Percentiles rank a stretch among this genome's conserved stretches.
Conservation (phyloP, 2,113 vertebrate genomes). For the Zingel zingel region DNA sequence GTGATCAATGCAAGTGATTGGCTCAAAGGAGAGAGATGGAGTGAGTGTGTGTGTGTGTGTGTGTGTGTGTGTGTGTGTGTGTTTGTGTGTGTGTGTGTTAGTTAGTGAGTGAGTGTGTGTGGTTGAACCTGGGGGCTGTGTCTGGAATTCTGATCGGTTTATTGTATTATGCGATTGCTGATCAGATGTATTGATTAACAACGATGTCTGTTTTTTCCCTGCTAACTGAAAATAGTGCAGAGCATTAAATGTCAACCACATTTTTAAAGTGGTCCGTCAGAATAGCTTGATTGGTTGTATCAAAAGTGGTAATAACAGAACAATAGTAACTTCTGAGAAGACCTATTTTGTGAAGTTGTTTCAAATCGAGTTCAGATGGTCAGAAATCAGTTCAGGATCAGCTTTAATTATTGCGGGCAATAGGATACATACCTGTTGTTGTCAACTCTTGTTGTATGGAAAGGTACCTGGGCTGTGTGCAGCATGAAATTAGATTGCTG, state of each 20-base stretch:
- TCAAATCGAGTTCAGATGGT: not conserved
- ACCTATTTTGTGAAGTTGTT: not conserved
- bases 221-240: slow-evolving; percentile 30
- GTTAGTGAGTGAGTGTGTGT: slow-evolving; percentile 24
- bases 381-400: not conserved
- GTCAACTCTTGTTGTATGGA: not conserved
- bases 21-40: slow-evolving; percentile 37
- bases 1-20: slow-evolving; percentile 81
- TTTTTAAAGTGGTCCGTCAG: not conserved
- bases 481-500: not conserved
- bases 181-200: slow-evolving; percentile 78
- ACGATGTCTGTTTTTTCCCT: slow-evolving; percentile 61
- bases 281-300: not conserved
- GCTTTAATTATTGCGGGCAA: too few relatives aligned
- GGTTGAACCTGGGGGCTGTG: slow-evolving; percentile 64
- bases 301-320: not conserved
- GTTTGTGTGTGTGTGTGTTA: slow-evolving; percentile 11
- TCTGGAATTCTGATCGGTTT: slow-evolving; percentile 77
- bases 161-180: slow-evolving; percentile 77
- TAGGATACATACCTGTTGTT: too few relatives aligned
- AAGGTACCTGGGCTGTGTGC: not conserved
- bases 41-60: slow-evolving; percentile 35
- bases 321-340: not conserved
- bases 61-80: slow-evolving; percentile 17
- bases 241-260: slow-evolving; percentile 12